phyloP scores from a whole-genome alignment of 2,888 invertebrate species.

The Lasiommata megera region DNA sequence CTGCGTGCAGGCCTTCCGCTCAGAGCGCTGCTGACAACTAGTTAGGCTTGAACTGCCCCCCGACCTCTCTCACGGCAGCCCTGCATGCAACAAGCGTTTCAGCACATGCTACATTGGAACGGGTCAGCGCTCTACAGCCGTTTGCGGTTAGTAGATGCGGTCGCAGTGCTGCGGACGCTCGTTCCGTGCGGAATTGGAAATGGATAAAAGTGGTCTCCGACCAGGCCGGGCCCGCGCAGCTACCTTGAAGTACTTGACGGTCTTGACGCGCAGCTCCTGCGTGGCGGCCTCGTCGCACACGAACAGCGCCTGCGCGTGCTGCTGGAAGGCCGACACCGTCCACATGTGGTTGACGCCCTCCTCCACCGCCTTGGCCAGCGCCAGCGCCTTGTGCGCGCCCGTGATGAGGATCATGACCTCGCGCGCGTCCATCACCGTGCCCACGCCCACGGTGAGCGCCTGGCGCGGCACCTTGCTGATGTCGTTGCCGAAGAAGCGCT shows the following conservation, averaged over 20 bases:
- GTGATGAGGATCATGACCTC: constrained; percentile 99
- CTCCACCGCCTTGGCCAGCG: constrained; percentile 98
- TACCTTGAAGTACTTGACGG: constrained; percentile 99
- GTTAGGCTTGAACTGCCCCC: too few species aligned
- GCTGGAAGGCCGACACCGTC: constrained; percentile 99
- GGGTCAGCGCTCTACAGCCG: too few species aligned
- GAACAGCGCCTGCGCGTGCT: constrained; percentile 95
- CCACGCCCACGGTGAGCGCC: constrained; percentile 98
- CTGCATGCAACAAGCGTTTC: too few species aligned
- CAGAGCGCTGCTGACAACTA: too few species aligned
- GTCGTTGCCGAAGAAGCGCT: constrained; percentile 97
- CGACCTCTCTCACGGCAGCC: too few species aligned
- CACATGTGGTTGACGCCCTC: constrained; percentile 99
- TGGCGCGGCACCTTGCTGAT: constrained; percentile 95
- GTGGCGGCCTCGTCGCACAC: constrained; percentile 99
- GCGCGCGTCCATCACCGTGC: constrained; percentile 98
- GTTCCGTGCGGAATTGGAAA: too few species aligned
- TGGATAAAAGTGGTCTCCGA: too few species aligned
- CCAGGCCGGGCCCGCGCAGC: neutral
- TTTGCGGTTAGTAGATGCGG: too few species aligned
- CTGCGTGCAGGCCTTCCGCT: too few species aligned
- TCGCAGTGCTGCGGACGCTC: too few species aligned
- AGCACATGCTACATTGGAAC: too few species aligned
- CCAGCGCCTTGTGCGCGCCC: constrained; percentile 97
- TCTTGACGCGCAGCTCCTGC: constrained; percentile 96